These are phyloP conservation scores for Eunapius fragilis DNA, from an alignment of 37 sponge, comb jelly and placozoan genomes.

Conservation along the genomic window DNA sequence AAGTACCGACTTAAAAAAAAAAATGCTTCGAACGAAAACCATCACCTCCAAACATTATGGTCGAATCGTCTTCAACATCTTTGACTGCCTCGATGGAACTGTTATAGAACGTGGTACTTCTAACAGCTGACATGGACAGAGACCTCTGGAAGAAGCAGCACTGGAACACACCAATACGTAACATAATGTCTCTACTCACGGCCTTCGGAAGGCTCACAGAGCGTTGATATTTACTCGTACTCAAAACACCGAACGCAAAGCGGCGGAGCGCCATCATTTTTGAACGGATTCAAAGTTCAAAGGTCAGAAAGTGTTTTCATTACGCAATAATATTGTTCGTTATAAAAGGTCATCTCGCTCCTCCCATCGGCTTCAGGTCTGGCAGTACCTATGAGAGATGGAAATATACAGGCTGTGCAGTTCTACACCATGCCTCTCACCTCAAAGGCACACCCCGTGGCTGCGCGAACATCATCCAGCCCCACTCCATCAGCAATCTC, in stretches of 20 bases:
- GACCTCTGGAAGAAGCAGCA: neutral
- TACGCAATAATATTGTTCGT: neutral
- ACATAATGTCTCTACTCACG: neutral
- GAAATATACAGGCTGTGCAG: too few relatives aligned
- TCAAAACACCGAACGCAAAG: neutral
- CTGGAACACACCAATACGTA: neutral
- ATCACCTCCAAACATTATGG: constrained; percentile 82
- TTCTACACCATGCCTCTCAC: constrained; percentile 15
- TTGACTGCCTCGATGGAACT: constrained; percentile 69
- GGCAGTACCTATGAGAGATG: neutral
- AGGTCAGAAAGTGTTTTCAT: neutral
- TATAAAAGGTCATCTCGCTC: neutral
- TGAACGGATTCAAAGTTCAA: neutral
- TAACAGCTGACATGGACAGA: neutral
- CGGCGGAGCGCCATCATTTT: neutral
- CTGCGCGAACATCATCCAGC: constrained; percentile 64
- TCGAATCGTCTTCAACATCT: constrained; percentile 67
- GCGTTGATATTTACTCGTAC: neutral
- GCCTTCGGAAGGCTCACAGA: neutral
- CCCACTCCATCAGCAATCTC: constrained; percentile 78
- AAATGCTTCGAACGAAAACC: neutral
- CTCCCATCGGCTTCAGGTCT: constrained; percentile 12
- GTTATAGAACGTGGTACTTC: constrained; percentile 57
- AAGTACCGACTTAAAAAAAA: neutral
- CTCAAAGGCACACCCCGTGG: constrained; percentile 79